Conservation (phyloP, 2,888 invertebrate species). For the Opisthograptis luteolata region DNA sequence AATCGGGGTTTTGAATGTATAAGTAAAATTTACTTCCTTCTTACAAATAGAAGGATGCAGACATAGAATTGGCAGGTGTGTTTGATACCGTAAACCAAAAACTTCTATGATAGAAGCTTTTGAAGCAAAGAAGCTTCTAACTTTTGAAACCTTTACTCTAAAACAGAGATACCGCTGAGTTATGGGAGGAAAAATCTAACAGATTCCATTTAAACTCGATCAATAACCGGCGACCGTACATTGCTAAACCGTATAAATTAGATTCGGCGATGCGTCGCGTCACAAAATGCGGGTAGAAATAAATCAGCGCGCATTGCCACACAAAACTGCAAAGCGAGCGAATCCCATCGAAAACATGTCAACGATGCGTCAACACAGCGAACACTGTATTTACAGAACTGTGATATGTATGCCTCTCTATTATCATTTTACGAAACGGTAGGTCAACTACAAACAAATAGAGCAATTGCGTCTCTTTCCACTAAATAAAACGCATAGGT, state of each 20-base stretch:
- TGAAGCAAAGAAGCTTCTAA: too few species aligned
- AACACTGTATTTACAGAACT: conserved; percentile 42
- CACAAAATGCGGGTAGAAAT: conserved; percentile 58
- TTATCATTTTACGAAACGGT: conserved; percentile 1
- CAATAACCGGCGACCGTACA: not conserved
- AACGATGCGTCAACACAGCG: conserved; percentile 54
- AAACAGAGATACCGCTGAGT: too few species aligned
- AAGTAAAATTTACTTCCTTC: not conserved
- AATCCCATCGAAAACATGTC: conserved; percentile 61
- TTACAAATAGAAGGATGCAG: too few species aligned
- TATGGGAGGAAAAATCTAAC: not conserved
- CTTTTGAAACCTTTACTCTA: too few species aligned
- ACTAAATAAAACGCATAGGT: not conserved
- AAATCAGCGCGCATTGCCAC: conserved; percentile 66
- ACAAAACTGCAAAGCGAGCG: conserved; percentile 61
- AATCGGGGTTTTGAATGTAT: not conserved
- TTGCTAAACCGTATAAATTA: conserved; percentile 14
- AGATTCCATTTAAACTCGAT: not conserved
- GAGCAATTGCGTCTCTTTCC: not conserved
- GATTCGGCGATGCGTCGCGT: conserved; percentile 12
- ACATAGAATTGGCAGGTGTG: too few species aligned
- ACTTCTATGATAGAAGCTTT: too few species aligned
- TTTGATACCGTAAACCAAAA: too few species aligned
- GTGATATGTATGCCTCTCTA: conserved; percentile 23
- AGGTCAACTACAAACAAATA: not conserved